Conservation (phyloP, 1,140 invertebrate species). For the Drosophila nikananu region DNA sequence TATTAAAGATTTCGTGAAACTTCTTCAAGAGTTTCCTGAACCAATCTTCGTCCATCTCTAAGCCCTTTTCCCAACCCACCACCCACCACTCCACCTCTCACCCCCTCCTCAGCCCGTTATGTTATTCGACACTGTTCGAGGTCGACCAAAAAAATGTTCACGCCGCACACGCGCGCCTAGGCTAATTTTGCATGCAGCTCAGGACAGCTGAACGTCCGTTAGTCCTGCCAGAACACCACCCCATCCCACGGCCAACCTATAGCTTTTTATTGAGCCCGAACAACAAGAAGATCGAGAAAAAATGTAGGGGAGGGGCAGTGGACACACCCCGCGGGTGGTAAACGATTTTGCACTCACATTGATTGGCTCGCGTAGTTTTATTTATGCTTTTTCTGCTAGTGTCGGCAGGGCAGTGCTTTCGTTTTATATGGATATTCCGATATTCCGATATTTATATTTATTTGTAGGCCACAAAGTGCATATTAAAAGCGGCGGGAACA, state of each 20-base stretch:
- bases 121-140: conserved; percentile 46
- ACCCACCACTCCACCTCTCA: background rate
- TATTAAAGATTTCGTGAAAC: background rate
- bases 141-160: conserved; percentile 73
- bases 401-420: conserved; percentile 20
- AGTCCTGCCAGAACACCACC: conserved; percentile 18
- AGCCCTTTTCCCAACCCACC: conserved; percentile 6
- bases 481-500: conserved; percentile 57
- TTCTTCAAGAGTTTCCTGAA: background rate
- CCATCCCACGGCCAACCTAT: background rate
- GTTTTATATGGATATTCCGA: conserved; percentile 42
- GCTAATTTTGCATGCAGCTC: conserved; percentile 82
- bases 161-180: conserved; percentile 72
- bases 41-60: conserved; percentile 28
- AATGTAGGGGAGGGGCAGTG: conserved; percentile 22
- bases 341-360: conserved; percentile 82
- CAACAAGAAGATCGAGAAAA: conserved; percentile 24
- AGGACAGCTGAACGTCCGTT: conserved; percentile 68
- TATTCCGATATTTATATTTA: conserved; percentile 66
- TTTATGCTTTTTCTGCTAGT: conserved; percentile 73
- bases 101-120: conserved; percentile 13
- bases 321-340: conserved; percentile 75
- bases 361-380: conserved; percentile 80
- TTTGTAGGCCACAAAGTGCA: conserved; percentile 80
- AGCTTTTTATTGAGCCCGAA: conserved; percentile 70